Conservation (phyloP, 2,888 invertebrate genomes). For the Kryphioiulus occultus region DNA sequence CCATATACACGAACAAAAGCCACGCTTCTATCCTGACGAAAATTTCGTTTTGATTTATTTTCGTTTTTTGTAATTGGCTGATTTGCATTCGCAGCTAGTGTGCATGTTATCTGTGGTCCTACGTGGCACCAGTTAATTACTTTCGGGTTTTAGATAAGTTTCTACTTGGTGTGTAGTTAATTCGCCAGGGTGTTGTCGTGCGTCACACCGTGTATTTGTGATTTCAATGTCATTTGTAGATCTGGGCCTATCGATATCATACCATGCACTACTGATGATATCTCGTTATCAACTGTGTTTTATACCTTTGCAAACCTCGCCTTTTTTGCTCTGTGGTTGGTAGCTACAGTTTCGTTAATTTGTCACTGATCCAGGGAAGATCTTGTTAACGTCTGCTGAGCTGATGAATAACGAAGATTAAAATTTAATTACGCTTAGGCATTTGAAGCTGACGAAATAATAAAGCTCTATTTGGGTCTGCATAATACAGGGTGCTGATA, state of each 20-base stretch:
- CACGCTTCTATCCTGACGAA: not conserved
- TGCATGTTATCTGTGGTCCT: not conserved
- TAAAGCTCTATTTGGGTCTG: too few species aligned
- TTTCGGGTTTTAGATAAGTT: not conserved
- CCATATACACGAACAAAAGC: not conserved
- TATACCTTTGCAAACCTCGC: not conserved
- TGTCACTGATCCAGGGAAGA: not conserved
- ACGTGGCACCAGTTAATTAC: slow-evolving; percentile 10
- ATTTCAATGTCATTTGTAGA: not conserved
- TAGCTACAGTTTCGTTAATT: not conserved
- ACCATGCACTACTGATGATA: not conserved
- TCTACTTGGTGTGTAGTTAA: not conserved
- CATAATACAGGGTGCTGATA: too few species aligned
- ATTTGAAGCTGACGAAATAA: not conserved
- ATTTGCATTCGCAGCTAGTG: not conserved
- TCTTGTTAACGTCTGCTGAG: not conserved
- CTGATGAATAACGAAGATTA: not conserved
- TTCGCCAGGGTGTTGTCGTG: not conserved
- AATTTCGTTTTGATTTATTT: not conserved
- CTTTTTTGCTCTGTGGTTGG: not conserved
- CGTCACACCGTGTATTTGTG: not conserved
- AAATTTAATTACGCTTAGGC: slow-evolving; percentile 4
- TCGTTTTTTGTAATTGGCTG: not conserved
- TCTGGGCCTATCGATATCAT: not conserved
- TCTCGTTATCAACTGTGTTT: not conserved